A percentile compares a stretch with the other conserved stretches of the same genome.
Conservation (phyloP, 2,113 vertebrate genomes). For the Phoenicopterus ruber region DNA sequence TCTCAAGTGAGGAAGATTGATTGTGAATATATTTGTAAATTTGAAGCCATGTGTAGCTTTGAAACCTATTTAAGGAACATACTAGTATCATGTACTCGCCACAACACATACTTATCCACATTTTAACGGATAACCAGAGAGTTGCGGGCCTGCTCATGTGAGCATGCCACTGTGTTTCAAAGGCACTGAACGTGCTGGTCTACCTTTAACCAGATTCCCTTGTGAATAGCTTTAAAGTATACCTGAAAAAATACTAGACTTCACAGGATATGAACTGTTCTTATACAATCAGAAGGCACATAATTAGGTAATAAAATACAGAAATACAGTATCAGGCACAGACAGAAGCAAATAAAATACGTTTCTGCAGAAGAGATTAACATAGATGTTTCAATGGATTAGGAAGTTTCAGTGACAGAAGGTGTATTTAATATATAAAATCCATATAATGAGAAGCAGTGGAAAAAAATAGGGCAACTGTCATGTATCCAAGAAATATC, state of each 20-base stretch:
- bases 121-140: not conserved
- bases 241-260: not conserved
- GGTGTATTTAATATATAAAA: conserved; percentile 29
- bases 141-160: not conserved
- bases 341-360: not conserved
- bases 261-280: not conserved
- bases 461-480: conserved; percentile 10
- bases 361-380: conserved; percentile 1
- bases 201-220: not conserved
- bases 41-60: not conserved
- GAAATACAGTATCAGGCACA: not conserved
- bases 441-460: not conserved
- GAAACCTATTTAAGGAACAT: not conserved
- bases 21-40: not conserved
- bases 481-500: not conserved
- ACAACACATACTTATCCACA: not conserved
- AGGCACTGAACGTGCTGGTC: not conserved
- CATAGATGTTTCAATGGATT: conserved; percentile 24
- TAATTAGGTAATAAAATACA: conserved; percentile 6
- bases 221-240: not conserved
- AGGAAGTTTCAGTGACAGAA: conserved; percentile 16
- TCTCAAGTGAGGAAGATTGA: not conserved
- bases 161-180: not conserved
- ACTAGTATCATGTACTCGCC: not conserved
- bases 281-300: not conserved